These are phyloP conservation scores for Bombyx mandarina DNA, from an alignment of 1,140 invertebrate species.

Conservation along the genomic window DNA sequence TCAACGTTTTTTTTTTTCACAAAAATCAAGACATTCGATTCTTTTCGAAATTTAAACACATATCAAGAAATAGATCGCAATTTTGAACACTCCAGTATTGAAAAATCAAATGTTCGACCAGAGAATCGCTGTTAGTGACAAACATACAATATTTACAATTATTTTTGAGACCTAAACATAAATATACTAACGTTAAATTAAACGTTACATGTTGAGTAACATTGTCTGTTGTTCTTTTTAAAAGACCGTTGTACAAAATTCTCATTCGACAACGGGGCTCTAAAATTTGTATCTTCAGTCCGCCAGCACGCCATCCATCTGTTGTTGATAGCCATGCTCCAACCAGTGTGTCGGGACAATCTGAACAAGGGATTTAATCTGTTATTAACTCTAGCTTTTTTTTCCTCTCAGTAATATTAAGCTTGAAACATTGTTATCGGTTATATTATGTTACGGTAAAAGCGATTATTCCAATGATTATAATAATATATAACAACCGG, in stretches of 20 bases:
- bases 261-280: slow-evolving; percentile 70
- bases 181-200: slow-evolving; percentile 33
- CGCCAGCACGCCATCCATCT: slow-evolving; percentile 67
- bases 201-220: slow-evolving; percentile 58
- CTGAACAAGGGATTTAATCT: slow-evolving; percentile 11
- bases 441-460: not conserved
- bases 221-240: slow-evolving; percentile 59
- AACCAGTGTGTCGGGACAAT: slow-evolving; percentile 40
- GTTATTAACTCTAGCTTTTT: no score
- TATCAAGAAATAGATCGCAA: not conserved
- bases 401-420: no score
- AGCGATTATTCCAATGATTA: not conserved
- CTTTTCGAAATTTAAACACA: not conserved
- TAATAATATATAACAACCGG: not conserved
- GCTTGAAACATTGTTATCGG: no score
- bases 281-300: slow-evolving; percentile 72
- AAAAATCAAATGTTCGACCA: no score
- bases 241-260: slow-evolving; percentile 74
- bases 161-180: not conserved
- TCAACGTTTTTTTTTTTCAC: not conserved
- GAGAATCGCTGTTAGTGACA: no score
- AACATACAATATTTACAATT: no score
- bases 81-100: no score
- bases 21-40: not conserved
- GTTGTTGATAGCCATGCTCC: slow-evolving; percentile 27